Evolutionary conservation across 2,113 vertebrate species (phyloP).

Genomic region (Istiophorus platypterus): DNA sequence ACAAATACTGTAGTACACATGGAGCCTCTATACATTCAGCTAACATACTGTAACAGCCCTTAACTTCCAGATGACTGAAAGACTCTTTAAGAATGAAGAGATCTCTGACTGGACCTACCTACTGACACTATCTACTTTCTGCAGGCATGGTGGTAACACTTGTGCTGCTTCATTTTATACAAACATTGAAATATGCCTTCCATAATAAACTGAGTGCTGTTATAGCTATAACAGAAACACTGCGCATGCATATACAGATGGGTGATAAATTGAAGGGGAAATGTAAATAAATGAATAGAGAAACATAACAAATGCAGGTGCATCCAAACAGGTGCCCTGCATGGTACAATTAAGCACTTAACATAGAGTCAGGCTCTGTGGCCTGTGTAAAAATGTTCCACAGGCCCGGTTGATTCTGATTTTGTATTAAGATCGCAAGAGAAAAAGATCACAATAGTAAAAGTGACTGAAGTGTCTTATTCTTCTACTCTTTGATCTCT

Average conservation of each 20-base stretch:
- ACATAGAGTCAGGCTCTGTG: too few species aligned
- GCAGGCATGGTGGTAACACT: background rate
- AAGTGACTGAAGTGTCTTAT: too few species aligned
- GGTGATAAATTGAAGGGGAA: too few species aligned
- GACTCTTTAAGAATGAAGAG: slow-evolving; percentile 7
- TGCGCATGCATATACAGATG: background rate
- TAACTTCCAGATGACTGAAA: background rate
- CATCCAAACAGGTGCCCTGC: too few species aligned
- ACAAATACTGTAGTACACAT: background rate
- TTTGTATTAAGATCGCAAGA: too few species aligned
- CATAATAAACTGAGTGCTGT: background rate
- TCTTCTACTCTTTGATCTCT: too few species aligned
- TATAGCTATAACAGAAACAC: background rate
- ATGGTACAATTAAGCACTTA: too few species aligned
- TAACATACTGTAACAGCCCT: background rate
- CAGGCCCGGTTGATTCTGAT: too few species aligned
- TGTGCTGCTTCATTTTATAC: slow-evolving; percentile 4
- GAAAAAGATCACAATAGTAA: too few species aligned
- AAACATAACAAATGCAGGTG: too few species aligned
- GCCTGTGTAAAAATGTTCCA: too few species aligned
- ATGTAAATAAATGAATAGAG: too few species aligned
- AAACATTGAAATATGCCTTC: background rate
- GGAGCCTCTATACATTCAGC: background rate
- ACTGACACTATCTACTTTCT: slow-evolving; percentile 24
- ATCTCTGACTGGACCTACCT: slow-evolving; percentile 21